Base-by-base conservation (phyloP, 1,140 invertebrate genomes). In the Magallana angulata region DNA sequence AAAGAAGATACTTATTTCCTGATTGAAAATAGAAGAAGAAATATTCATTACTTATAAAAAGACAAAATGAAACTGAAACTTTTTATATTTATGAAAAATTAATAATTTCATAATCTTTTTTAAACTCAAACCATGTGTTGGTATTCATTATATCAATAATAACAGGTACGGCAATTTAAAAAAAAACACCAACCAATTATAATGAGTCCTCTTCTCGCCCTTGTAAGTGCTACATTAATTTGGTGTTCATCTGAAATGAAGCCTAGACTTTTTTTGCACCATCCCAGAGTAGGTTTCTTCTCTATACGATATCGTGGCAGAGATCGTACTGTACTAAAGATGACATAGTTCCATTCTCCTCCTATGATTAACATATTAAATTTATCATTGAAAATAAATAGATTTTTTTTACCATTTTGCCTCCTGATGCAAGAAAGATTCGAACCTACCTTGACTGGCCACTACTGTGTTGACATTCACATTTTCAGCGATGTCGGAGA, bases 171-270 rank as follows among this genome's bases (percentile, higher is more conserved):
- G 6, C 60, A 62, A n/a, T 62, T 62, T n/a, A n/a, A 62, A 62
- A 62, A 30, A 30, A 24, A 24, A 24, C 24, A 57, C 81, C 90
- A 87, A 94, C 93, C 93, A 30, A 94, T 89, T 57, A 94, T 93
- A 58, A 94, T 90, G 4, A 94, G 86, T 11, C 93, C 93, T 68
- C 91, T 90, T 59, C 90, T 89, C 11, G 93, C 93, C 82, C 93
- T 88, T 8, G 93, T 94, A 7, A 94, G 85, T 7, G 93, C 93
- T 30, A 94, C 93, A 80, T 94, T 94, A 56, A 93, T 91, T 87
- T 93, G 93, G 82, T 94, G 90, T 6, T 84, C 82, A 85, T 94
- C 92, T 58, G 89, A 91, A 16, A 94, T 91, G 83, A 93, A 94
- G 14, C 93, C 93, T 11, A 94, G 90, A 86, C 93, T 91, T 59